Evolutionary conservation across 2,113 vertebrate genomes (phyloP).

Genomic region (Corvus hawaiiensis): DNA sequence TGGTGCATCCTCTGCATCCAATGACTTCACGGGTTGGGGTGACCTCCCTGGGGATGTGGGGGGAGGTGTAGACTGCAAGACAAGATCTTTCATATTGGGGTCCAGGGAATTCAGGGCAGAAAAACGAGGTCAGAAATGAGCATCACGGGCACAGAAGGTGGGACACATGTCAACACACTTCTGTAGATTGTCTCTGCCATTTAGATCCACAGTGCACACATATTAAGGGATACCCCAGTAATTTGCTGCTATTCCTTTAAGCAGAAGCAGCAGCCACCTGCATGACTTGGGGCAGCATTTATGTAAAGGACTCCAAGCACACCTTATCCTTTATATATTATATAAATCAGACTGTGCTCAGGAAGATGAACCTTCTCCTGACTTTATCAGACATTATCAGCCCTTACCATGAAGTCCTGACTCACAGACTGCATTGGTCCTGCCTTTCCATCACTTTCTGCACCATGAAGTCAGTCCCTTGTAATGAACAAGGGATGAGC

Average conservation of each 20-base stretch:
- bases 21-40: neutral
- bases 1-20: neutral
- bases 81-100: neutral
- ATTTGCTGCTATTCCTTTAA: neutral
- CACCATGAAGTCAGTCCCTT: neutral
- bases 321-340: neutral
- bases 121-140: neutral
- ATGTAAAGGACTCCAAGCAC: neutral
- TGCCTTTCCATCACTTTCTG: neutral
- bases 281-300: neutral
- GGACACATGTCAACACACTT: accelerated
- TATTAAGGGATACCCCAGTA: neutral
- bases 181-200: accelerated
- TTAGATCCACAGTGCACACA: neutral
- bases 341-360: neutral
- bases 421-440: neutral
- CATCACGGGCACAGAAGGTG: accelerated
- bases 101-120: neutral
- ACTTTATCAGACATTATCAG: neutral
- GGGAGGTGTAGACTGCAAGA: neutral
- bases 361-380: neutral
- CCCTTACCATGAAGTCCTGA: neutral
- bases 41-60: no score
- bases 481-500: neutral
- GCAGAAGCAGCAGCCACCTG: neutral